phyloP scores from a whole-genome alignment of 2,888 invertebrate genomes.

The Epinotia ramella region DNA sequence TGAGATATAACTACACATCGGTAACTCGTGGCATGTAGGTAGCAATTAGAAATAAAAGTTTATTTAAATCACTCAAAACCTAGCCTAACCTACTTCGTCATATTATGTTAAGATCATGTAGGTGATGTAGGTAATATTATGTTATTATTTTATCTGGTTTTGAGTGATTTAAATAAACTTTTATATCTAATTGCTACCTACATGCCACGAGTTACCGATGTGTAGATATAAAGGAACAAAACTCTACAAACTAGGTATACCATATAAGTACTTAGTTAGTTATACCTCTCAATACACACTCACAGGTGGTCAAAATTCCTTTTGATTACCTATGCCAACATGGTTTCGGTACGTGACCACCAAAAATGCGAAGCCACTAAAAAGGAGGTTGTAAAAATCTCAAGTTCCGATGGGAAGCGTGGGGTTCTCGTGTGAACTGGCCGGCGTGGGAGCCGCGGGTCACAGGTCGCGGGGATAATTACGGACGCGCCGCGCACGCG shows the following conservation, averaged over 20 bases:
- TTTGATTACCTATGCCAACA: conserved; percentile 28
- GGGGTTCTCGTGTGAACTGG: conserved; percentile 78
- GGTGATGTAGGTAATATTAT: too few species aligned
- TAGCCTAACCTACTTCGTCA: too few species aligned
- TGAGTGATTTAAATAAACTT: too few species aligned
- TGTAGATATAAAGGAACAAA: not conserved
- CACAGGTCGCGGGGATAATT: conserved; percentile 79
- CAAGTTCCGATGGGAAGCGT: conserved; percentile 76
- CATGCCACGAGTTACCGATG: too few species aligned
- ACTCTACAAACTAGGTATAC: not conserved
- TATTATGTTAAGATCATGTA: too few species aligned
- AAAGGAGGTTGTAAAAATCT: conserved; percentile 41
- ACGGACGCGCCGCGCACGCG: conserved; percentile 59
- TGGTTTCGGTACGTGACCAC: conserved; percentile 37
- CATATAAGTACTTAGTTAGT: not conserved
- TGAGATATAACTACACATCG: too few species aligned
- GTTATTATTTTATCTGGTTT: too few species aligned
- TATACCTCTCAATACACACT: not conserved
- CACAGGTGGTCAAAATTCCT: conserved; percentile 12
- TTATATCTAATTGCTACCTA: too few species aligned
- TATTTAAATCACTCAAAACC: too few species aligned
- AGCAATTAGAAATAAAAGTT: too few species aligned
- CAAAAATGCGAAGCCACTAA: conserved; percentile 29
- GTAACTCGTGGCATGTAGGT: too few species aligned
- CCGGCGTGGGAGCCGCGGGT: conserved; percentile 77